Evolutionary conservation across 2,113 vertebrate genomes (phyloP).

Genomic region (Syngnathus scovelli): DNA sequence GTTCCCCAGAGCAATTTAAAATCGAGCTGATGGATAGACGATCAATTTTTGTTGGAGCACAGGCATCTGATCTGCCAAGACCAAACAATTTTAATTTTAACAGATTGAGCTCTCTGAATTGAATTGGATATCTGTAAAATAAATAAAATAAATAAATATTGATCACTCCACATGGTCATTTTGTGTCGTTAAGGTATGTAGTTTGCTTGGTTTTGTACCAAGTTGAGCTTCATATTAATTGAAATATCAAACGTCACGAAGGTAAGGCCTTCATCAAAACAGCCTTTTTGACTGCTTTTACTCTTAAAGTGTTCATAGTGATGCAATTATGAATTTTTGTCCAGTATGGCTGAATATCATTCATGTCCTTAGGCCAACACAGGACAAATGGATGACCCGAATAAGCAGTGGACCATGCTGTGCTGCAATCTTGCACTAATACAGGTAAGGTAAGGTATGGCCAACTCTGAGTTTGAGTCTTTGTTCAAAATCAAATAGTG

Average conservation of each 20-base stretch:
- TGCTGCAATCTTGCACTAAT: slow-evolving; percentile 90
- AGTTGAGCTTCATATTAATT: not conserved
- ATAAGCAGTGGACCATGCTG: slow-evolving; percentile 82
- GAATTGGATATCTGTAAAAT: too few species aligned
- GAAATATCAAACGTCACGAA: not conserved
- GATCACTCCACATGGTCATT: not conserved
- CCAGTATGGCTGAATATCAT: not conserved
- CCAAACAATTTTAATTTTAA: too few species aligned
- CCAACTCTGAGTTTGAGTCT: too few species aligned
- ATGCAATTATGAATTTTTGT: not conserved
- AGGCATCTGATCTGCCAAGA: too few species aligned
- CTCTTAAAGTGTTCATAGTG: not conserved
- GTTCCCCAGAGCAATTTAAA: not conserved
- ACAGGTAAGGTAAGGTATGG: slow-evolving; percentile 72
- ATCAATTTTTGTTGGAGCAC: not conserved
- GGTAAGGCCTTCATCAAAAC: not conserved
- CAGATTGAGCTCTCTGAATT: too few species aligned
- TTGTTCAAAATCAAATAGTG: too few species aligned
- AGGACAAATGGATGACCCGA: slow-evolving; percentile 84
- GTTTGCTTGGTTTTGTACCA: not conserved
- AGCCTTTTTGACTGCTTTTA: not conserved
- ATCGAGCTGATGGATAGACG: not conserved
- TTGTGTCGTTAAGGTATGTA: not conserved
- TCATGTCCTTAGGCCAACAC: slow-evolving; percentile 81
- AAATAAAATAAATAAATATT: too few species aligned